Conservation (phyloP, 2,113 vertebrate species). For the Panurus biarmicus region DNA sequence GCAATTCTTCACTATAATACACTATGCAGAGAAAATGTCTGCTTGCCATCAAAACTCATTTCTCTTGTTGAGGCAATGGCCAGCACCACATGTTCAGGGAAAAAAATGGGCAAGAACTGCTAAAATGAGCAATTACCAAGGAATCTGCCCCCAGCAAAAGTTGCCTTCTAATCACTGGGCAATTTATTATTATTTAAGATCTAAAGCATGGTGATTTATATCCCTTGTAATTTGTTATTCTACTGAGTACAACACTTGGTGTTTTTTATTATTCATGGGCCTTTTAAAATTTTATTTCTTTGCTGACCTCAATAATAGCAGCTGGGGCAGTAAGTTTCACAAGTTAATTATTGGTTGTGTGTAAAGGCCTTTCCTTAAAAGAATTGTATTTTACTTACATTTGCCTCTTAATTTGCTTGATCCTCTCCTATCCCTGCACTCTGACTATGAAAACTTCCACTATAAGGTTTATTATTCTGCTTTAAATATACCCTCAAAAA, state of each 20-base stretch:
- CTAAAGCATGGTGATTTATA: conserved; percentile 36
- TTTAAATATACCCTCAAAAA: neutral
- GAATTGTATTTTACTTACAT: neutral
- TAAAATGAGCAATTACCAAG: conserved; percentile 27
- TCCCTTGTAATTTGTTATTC: conserved; percentile 39
- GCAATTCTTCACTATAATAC: neutral
- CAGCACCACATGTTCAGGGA: rapidly evolving
- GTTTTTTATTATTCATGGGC: conserved; percentile 51
- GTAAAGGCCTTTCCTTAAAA: neutral
- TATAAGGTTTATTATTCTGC: neutral
- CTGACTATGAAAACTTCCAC: neutral
- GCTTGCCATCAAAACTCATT: neutral
- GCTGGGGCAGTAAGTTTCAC: neutral
- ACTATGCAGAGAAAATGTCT: neutral
- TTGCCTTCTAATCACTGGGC: conserved; percentile 14
- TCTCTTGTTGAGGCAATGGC: neutral
- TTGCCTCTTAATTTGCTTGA: conserved; percentile 20
- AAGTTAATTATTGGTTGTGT: conserved; percentile 26
- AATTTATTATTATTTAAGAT: conserved; percentile 49
- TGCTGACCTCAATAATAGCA: conserved; percentile 26
- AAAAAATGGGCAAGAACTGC: neutral
- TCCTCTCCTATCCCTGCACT: neutral
- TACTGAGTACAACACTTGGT: neutral
- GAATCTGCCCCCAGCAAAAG: conserved; percentile 24
- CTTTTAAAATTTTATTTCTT: conserved; percentile 25